phyloP scores from a whole-genome alignment of 2,797 vertebrate genomes.

The Syngnathus acus region DNA sequence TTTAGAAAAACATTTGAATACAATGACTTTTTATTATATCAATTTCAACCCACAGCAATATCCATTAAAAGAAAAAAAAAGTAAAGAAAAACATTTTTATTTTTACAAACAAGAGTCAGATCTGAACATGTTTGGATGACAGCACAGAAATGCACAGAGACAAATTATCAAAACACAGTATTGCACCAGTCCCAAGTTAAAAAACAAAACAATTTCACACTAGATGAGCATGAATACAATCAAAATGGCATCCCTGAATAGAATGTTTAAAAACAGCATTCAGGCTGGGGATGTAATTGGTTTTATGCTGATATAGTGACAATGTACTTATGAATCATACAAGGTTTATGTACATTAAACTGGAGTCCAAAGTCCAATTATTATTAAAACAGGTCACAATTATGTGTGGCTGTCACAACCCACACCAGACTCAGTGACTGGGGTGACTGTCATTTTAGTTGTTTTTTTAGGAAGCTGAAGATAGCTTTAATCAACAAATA shows the following conservation, averaged over 20 bases:
- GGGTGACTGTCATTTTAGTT: too few species aligned
- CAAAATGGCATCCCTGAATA: constrained; percentile 30
- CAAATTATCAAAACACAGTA: constrained; percentile 80
- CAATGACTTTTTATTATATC: constrained; percentile 70
- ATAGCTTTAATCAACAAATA: constrained; percentile 23
- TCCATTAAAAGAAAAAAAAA: constrained; percentile 90
- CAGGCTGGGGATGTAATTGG: constrained; percentile 15
- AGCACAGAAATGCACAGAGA: constrained; percentile 75
- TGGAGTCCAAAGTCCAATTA: constrained; percentile 2
- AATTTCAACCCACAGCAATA: constrained; percentile 74
- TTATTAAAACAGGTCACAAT: not conserved
- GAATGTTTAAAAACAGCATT: constrained; percentile 28
- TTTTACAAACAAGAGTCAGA: constrained; percentile 85
- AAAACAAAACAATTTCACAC: constrained; percentile 3
- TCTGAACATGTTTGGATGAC: constrained; percentile 72
- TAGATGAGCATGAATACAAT: constrained; percentile 35
- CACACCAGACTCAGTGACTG: too few species aligned
- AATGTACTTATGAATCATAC: constrained; percentile 13
- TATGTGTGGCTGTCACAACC: not conserved
- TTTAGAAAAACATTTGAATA: constrained; percentile 37
- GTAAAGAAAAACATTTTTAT: constrained; percentile 74
- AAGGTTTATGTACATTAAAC: constrained; percentile 50
- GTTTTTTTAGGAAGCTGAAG: constrained; percentile 30
- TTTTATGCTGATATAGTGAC: constrained; percentile 38
- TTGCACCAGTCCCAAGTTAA: constrained; percentile 94